Evolutionary conservation across 2,113 vertebrate genomes (phyloP).

Genomic region (Phyllostomus discolor): DNA sequence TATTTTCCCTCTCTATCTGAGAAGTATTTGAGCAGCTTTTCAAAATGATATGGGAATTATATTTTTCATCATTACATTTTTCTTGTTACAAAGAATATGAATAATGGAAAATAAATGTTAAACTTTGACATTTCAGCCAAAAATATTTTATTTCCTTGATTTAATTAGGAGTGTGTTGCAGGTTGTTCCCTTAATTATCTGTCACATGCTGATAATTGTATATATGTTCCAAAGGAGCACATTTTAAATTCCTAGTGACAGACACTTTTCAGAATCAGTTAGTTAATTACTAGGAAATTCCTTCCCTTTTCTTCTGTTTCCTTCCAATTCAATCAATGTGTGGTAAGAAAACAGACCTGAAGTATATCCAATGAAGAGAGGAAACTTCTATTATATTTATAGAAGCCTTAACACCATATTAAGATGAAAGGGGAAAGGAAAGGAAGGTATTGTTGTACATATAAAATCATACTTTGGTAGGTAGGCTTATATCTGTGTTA

Average conservation of each 20-base stretch:
- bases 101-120: background rate
- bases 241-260: background rate
- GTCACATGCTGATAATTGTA: background rate
- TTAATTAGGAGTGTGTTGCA: background rate
- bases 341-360: background rate
- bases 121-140: background rate
- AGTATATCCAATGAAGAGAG: background rate
- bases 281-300: background rate
- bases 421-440: background rate
- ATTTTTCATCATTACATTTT: background rate
- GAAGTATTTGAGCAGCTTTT: background rate
- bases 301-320: background rate
- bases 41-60: slow-evolving; percentile 29
- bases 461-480: background rate
- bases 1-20: slow-evolving; percentile 7
- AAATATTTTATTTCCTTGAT: background rate
- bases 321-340: background rate
- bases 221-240: background rate
- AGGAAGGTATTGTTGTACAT: background rate
- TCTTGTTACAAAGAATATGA: background rate
- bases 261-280: background rate
- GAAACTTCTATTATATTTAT: background rate
- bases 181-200: background rate
- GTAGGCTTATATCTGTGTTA: background rate
- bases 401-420: background rate